phyloP scores from a whole-genome alignment of 2,113 vertebrate species.

The Hipposideros armiger region DNA sequence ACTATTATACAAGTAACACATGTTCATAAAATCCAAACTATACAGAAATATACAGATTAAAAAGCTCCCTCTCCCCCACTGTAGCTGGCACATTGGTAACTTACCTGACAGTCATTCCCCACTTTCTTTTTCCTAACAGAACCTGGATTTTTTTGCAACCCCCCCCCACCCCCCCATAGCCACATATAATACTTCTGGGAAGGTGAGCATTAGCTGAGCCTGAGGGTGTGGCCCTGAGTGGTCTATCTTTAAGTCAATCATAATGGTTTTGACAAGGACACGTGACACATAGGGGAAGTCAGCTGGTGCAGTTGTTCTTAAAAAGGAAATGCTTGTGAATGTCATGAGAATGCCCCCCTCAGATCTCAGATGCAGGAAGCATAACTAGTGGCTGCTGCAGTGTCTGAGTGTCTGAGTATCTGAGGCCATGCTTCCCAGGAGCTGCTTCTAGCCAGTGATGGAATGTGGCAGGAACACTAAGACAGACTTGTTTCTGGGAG shows the following conservation, averaged over 20 bases:
- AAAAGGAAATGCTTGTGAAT: neutral
- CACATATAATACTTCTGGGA: neutral
- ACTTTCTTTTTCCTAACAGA: neutral
- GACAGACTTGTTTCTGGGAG: neutral
- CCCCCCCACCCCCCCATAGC: neutral
- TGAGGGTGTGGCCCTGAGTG: neutral
- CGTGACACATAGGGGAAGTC: neutral
- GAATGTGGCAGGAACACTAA: no score
- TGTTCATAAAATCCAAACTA: conserved; percentile 35
- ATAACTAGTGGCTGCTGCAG: neutral
- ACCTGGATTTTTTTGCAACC: neutral
- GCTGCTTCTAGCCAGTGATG: neutral
- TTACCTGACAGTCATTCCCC: neutral
- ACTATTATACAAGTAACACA: neutral
- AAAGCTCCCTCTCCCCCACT: neutral
- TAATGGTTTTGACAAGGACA: neutral
- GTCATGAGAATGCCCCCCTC: neutral
- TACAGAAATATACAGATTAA: neutral
- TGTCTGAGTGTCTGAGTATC: neutral
- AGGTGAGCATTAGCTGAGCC: neutral
- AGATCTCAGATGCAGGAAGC: neutral
- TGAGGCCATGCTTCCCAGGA: neutral
- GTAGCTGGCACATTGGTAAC: neutral
- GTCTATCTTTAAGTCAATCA: neutral
- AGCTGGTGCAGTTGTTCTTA: neutral